Evolutionary conservation across 2,888 invertebrate species (phyloP).

Genomic region (Mongoloraphidia duomilia): DNA sequence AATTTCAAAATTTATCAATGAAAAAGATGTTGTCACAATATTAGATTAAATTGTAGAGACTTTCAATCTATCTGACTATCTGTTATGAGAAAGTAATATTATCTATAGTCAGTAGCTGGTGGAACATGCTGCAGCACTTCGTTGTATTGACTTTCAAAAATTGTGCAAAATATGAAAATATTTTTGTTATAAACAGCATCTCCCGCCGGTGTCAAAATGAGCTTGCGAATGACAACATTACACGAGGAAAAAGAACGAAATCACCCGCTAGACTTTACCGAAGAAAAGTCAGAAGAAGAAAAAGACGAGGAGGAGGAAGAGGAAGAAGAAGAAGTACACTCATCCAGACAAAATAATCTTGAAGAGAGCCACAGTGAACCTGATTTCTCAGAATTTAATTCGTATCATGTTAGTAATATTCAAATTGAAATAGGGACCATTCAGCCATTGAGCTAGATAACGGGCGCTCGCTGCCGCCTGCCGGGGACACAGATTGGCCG

Average conservation of each 20-base stretch:
- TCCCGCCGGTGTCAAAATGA: slow-evolving; percentile 71
- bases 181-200: slow-evolving; percentile 44
- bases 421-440: no score
- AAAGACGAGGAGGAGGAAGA: slow-evolving; percentile 21
- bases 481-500: no score
- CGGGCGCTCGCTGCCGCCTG: no score
- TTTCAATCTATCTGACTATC: no score
- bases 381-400: slow-evolving; percentile 30
- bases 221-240: slow-evolving; percentile 80
- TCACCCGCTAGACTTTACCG: not conserved
- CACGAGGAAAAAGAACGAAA: slow-evolving; percentile 61
- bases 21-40: no score
- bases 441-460: no score
- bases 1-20: no score
- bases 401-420: slow-evolving; percentile 17
- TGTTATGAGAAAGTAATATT: not conserved
- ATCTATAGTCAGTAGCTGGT: slow-evolving; percentile 2
- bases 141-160: not conserved
- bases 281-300: slow-evolving; percentile 5
- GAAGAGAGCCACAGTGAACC: slow-evolving; percentile 30
- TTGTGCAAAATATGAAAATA: not conserved
- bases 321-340: slow-evolving; percentile 15
- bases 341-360: not conserved
- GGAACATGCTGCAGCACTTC: not conserved
- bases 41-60: no score